Evolutionary conservation across 2,888 invertebrate genomes (phyloP).

Genomic region (Melanostoma mellinum): DNA sequence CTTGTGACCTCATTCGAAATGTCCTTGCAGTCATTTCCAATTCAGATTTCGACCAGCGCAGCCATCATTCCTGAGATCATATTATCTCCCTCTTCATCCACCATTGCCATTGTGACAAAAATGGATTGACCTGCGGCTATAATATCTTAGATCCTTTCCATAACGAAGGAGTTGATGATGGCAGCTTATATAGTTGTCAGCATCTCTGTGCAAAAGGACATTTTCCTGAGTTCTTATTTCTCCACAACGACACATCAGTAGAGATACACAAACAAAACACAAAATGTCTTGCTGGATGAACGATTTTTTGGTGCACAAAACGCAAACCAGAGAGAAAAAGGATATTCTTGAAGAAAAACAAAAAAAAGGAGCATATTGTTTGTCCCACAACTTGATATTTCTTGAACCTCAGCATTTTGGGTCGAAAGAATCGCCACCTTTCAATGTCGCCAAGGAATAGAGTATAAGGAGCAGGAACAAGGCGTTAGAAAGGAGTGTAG

Average conservation of each 20-base stretch:
- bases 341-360: background rate
- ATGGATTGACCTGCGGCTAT: background rate
- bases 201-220: conserved; percentile 1
- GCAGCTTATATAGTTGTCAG: conserved; percentile 22
- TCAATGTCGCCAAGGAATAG: too few relatives aligned
- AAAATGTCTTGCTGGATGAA: conserved; percentile 16
- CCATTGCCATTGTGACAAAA: background rate
- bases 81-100: background rate
- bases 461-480: conserved; percentile 13
- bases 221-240: conserved; percentile 6
- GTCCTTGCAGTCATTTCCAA: conserved; percentile 17
- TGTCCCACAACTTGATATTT: background rate
- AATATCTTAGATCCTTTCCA: conserved; percentile 1
- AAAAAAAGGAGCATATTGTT: background rate
- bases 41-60: background rate
- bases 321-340: background rate
- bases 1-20: background rate
- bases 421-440: background rate
- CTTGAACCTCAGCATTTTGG: conserved; percentile 12
- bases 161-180: background rate
- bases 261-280: conserved; percentile 2
- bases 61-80: conserved; percentile 11
- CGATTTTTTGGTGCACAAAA: conserved; percentile 23
- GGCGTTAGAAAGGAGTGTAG: background rate
- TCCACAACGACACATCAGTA: conserved; percentile 19